Evolutionary conservation across 2,113 vertebrate species (phyloP), one percentile per base, ranked within the genome.

Genomic region (Larimichthys crocea): DNA sequence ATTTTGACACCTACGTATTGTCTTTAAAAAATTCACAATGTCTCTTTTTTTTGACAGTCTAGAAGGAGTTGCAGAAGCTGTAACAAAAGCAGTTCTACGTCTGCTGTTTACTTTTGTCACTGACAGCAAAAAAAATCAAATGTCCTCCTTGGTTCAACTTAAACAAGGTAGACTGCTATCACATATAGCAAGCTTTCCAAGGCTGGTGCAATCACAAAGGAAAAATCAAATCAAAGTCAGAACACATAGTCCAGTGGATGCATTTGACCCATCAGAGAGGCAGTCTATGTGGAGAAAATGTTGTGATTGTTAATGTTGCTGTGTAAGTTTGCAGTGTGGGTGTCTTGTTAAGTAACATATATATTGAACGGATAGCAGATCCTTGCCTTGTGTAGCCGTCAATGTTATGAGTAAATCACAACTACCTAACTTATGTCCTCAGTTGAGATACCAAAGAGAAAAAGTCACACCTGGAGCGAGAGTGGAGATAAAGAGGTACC

Each of bases 1-100:
- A 52, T 68, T 89, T 76, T 83, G 88, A 89, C 80, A 80, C 62
- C 64, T 73, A 35, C 73, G 83, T 85, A 57, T 92, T 79, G 69
- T 88, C 59, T 92, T 84, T 86, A 73, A 89, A 85, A 46, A 42
- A 70, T 68, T 75, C 80, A 46, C 19, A 79, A 55, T 52, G 74
- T 70, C 53, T 83, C 40, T 79, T 53, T 86, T 86, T 53, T 86
- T 74, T 83, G 86, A 88, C 68, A 90, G 72, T 79, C 78, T 79
- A 42, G 62, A 82, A 74, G 79, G 57, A 68, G 60, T 15, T 15
- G 66, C 53, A 64, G 79, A 80, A 61, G 67, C 57, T 71, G 70
- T 55, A 71, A 82, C 50, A 49, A 69, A 80, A 76, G 66, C 79
- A 59, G 53, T 64, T 85, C 74, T 74, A 69, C 48, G 24, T 74